These are phyloP conservation scores for Dendrolimus punctatus DNA, from an alignment of 1,140 invertebrate species.

Conservation along the genomic window DNA sequence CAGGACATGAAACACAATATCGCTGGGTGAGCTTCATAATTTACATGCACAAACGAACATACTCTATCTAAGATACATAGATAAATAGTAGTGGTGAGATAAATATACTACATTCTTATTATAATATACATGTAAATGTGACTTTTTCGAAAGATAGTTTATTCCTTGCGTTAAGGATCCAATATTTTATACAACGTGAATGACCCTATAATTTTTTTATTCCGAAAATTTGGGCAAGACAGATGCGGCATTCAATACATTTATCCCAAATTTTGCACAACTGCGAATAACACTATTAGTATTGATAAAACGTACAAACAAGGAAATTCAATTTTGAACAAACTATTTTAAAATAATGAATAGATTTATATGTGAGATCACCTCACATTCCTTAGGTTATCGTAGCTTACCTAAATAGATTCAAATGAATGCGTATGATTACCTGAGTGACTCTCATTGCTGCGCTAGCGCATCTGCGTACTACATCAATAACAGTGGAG, in stretches of 20 bases:
- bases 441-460: slow-evolving; percentile 18
- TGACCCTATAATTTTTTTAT: too few species aligned
- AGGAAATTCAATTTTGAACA: too few species aligned
- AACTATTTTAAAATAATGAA: too few species aligned
- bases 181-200: too few species aligned
- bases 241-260: too few species aligned
- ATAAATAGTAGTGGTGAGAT: slow-evolving; percentile 22
- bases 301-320: too few species aligned
- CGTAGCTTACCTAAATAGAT: slow-evolving; percentile 53
- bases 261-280: too few species aligned
- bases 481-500: slow-evolving; percentile 8
- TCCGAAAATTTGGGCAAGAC: too few species aligned
- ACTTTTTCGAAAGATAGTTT: too few species aligned
- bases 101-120: slow-evolving; percentile 29
- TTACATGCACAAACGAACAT: slow-evolving; percentile 47
- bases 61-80: slow-evolving; percentile 6
- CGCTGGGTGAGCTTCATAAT: slow-evolving; percentile 57
- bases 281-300: too few species aligned
- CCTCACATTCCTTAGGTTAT: slow-evolving; percentile 3
- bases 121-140: too few species aligned
- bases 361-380: neutral
- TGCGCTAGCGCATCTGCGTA: slow-evolving; percentile 21
- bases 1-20: slow-evolving; percentile 69
- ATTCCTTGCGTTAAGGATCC: too few species aligned
- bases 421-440: slow-evolving; percentile 54